Percentiles rank a stretch among this genome's conserved stretches.
Evolutionary conservation across 2,888 invertebrate species (phyloP).

Genomic region (Pachymerium ferrugineum): DNA sequence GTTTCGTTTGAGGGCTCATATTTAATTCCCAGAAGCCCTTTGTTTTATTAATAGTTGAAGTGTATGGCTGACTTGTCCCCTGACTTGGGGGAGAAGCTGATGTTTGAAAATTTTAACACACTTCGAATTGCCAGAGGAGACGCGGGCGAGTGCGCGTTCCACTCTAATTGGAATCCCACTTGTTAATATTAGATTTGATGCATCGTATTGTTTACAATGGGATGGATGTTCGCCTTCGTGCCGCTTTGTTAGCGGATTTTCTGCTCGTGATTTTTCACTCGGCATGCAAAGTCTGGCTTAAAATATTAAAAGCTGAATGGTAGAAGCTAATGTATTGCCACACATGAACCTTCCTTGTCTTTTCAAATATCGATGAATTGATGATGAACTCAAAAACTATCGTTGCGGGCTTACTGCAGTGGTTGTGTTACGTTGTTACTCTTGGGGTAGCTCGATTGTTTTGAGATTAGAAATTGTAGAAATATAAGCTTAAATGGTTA

Average conservation of each 20-base stretch:
- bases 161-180: slow-evolving; percentile 18
- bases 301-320: not conserved
- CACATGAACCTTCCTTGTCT: not conserved
- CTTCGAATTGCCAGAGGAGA: slow-evolving; percentile 9
- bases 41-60: slow-evolving; percentile 7
- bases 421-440: too few species aligned
- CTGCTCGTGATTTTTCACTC: not conserved
- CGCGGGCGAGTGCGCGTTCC: not conserved
- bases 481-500: too few species aligned
- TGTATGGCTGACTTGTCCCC: not conserved
- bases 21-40: not conserved
- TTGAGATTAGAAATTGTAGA: too few species aligned
- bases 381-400: not conserved
- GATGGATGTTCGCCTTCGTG: slow-evolving; percentile 1
- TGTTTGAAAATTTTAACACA: slow-evolving; percentile 16
- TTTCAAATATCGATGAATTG: slow-evolving; percentile 11
- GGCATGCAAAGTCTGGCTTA: not conserved
- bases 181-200: slow-evolving; percentile 20
- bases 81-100: not conserved
- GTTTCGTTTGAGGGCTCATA: not conserved
- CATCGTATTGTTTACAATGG: not conserved
- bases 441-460: too few species aligned
- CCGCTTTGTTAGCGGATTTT: slow-evolving; percentile 13
- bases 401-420: too few species aligned
- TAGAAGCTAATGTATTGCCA: not conserved